Conservation (phyloP, 1,140 invertebrate genomes). For the Nymphalis io region DNA sequence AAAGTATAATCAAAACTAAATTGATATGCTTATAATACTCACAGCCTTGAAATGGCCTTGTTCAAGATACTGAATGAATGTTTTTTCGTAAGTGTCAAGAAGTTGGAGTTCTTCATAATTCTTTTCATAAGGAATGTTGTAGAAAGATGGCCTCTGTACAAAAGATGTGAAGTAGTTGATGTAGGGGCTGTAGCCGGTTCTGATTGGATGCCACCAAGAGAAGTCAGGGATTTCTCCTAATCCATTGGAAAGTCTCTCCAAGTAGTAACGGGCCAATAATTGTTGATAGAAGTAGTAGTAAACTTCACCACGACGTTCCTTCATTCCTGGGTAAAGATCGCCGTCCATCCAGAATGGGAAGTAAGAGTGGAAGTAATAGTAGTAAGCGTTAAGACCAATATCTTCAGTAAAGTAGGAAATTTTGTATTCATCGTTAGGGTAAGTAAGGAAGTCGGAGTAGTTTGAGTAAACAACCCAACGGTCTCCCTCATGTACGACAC, state of each 20-base stretch:
- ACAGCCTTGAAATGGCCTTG: constrained; percentile 64
- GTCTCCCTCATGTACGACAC: constrained; percentile 73
- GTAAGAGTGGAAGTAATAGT: constrained; percentile 85
- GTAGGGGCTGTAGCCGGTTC: constrained; percentile 82
- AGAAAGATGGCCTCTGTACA: constrained; percentile 58
- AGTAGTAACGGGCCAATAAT: constrained; percentile 84
- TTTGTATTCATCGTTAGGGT: constrained; percentile 82
- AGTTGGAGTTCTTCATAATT: constrained; percentile 60
- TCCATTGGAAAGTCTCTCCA: constrained; percentile 85
- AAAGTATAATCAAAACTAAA: no score
- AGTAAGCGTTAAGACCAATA: constrained; percentile 85
- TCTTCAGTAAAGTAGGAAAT: constrained; percentile 88
- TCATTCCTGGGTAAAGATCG: constrained; percentile 67
- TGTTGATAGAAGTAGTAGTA: constrained; percentile 84
- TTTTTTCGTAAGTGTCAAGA: constrained; percentile 63
- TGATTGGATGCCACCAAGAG: constrained; percentile 79
- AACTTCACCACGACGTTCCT: constrained; percentile 82
- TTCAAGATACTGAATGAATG: constrained; percentile 62
- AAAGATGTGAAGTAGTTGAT: constrained; percentile 56
- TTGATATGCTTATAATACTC: no score
- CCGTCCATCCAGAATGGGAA: constrained; percentile 85
- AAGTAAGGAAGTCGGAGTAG: constrained; percentile 79
- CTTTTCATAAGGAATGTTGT: constrained; percentile 52
- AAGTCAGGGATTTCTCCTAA: constrained; percentile 83
- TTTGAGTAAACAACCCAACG: constrained; percentile 76